Base-by-base conservation (phyloP, 2,888 invertebrate species). In the Apodemia mormo region DNA sequence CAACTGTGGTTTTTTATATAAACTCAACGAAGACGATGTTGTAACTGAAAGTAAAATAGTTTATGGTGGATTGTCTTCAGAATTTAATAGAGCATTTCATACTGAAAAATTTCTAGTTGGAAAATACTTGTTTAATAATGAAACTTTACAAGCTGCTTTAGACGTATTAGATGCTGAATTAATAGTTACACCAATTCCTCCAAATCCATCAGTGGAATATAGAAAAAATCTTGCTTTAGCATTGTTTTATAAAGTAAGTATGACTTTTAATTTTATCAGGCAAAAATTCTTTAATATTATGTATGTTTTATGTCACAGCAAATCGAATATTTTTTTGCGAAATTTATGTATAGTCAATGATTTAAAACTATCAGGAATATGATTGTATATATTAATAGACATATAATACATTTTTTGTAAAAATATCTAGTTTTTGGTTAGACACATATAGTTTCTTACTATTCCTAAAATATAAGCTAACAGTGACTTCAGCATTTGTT, bases 1-100 rank as follows among this genome's bases (percentile, higher is more conserved):
- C 0, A 96, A 96, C 79, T 95, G 96, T n/a, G 97, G 95, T 4
- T 96, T 96, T 80, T 85, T 95, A 1, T 93, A 95, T 72, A 94
- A 95, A 82, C 76, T 96, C 3, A 56, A 70, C 10, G 8, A 65
- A 1, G 29, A 54, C 4, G 64, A 68, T 73, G 84, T 87, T 54
- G 81, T 94, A 0, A 74, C 81, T 40, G 80, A 81, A 40, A 94
- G 94, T 1, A 82, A 82, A 61, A 88, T 95, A 22, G 90, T 94
- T 2, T 94, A 88, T 74, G 95, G 94, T n/a, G 94, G 94, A 33
- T 94, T 95, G 5, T 86, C 85, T 67, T 77, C 89, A 5, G 70
- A 66, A 2, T 79, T 76, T 43, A 73, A 73, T 0, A 76, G 94
- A 77, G 95, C 95, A 0, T 75, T 74, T 0, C 82, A 87, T 56